Evolutionary conservation across 2,797 vertebrate species (phyloP).

Genomic region (Schizothorax lantsangensis): DNA sequence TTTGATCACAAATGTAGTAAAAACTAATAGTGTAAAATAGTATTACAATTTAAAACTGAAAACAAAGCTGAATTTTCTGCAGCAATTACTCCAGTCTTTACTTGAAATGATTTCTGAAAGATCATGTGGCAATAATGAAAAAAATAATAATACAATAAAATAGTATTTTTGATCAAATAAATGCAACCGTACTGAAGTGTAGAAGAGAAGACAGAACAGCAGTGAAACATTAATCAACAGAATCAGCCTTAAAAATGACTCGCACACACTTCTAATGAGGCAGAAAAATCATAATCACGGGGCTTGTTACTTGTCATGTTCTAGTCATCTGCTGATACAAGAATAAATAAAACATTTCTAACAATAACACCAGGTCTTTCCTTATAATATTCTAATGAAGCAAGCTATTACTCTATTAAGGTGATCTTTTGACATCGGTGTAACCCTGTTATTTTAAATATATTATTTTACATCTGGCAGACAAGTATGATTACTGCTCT

Average conservation of each 20-base stretch:
- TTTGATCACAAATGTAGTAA: background rate
- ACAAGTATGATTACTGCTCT: background rate
- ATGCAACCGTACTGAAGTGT: background rate
- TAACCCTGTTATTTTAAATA: background rate
- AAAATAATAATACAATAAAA: too few relatives aligned
- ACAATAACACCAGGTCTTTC: background rate
- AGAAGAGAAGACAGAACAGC: background rate
- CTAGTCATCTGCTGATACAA: background rate
- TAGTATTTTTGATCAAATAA: background rate
- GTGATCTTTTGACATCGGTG: too few relatives aligned
- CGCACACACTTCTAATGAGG: background rate
- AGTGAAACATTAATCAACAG: background rate
- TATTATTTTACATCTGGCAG: background rate
- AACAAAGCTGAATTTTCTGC: background rate
- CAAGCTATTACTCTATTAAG: background rate
- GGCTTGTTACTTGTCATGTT: background rate
- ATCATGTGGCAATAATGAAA: background rate
- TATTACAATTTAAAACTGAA: background rate
- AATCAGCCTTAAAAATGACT: background rate
- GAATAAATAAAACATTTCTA: background rate
- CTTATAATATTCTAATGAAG: background rate
- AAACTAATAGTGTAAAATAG: background rate
- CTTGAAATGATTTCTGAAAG: background rate
- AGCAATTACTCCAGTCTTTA: background rate
- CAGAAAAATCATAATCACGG: background rate